Base-by-base conservation (phyloP, 2,797 vertebrate species). In the Todus mexicanus region DNA sequence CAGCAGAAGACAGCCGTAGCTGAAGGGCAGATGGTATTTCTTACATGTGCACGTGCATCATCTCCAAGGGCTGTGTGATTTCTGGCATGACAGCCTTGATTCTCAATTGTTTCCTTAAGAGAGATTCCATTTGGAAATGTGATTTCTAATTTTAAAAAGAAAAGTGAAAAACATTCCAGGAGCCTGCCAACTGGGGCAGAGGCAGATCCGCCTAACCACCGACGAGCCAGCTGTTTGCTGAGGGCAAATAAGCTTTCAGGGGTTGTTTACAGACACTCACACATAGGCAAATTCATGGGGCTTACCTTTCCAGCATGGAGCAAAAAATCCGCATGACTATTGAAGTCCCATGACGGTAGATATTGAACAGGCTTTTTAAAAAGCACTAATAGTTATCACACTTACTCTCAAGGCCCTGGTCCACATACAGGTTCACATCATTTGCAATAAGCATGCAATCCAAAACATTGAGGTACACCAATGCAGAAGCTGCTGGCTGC, bases 91-190 rank as follows among this genome's bases (percentile, higher is more conserved):
- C 72, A 76, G 69, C 71, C 60, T 82, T 11, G 25, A 43, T 61
- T 75, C 94, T 96, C 86, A 47, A 69, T 94, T 94, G 90, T 89
- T 95, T 96, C 92, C 90, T 93, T 92, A 10, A n/a, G 61, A 88
- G 74, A 69, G n/a, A 40, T 84, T 92, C 76, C 73, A 12, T 83
- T 96, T 74, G 81, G 86, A 90, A 90, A 79, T 0, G 1, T 65
- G 95, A 84, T 85, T 65, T 61, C 63, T 74, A 86, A 10, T 77
- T 92, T 92, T 27, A 4, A 31, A 90, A 89, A 61, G 57, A 72
- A 47, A 92, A 51, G 78, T 57, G 40, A 66, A 77, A 88, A 90
- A 51, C 2, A 6, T 11, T 17, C 31, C 64, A 19, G 0, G 3
- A 71, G 61, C 37, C 73, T 92, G 91, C 95, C 94, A 94, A 84